Percentiles rank a stretch among this genome's conserved stretches.
Evolutionary conservation across 2,888 invertebrate species (phyloP).

Genomic region (Pocota personata): DNA sequence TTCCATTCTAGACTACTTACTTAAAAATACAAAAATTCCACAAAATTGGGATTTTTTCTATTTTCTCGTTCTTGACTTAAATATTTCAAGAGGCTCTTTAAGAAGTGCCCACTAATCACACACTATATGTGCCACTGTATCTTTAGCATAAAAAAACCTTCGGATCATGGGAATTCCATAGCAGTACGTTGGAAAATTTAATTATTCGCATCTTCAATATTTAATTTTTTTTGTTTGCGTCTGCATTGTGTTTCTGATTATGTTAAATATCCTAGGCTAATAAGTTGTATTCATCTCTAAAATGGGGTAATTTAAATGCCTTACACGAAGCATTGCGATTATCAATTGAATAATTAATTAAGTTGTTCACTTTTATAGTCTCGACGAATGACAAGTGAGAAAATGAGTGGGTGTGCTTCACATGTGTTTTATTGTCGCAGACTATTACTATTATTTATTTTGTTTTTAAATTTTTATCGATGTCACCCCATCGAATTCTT

Average conservation of each 20-base stretch:
- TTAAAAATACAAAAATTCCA: not conserved
- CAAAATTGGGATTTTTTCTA: not conserved
- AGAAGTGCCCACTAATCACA: not conserved
- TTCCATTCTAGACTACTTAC: not conserved
- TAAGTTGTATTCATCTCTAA: not conserved
- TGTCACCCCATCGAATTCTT: too few species aligned
- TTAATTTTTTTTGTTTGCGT: not conserved
- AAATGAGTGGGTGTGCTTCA: not conserved
- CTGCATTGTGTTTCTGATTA: not conserved
- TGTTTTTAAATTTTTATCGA: not conserved
- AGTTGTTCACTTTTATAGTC: not conserved
- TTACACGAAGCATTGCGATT: not conserved
- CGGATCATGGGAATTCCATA: conserved; percentile 22
- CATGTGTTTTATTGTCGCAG: not conserved
- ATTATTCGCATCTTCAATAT: not conserved
- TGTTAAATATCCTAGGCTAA: not conserved
- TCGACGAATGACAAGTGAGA: not conserved
- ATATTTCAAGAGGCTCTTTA: not conserved
- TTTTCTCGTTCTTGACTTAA: not conserved
- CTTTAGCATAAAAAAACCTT: conserved; percentile 8
- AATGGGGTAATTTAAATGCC: conserved; percentile 1
- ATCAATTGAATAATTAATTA: not conserved
- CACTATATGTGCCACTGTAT: not conserved
- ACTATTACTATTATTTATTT: not conserved
- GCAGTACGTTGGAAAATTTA: not conserved